Base-by-base conservation (phyloP, 2,797 vertebrate species). In the Pangasius sanitwongsei region DNA sequence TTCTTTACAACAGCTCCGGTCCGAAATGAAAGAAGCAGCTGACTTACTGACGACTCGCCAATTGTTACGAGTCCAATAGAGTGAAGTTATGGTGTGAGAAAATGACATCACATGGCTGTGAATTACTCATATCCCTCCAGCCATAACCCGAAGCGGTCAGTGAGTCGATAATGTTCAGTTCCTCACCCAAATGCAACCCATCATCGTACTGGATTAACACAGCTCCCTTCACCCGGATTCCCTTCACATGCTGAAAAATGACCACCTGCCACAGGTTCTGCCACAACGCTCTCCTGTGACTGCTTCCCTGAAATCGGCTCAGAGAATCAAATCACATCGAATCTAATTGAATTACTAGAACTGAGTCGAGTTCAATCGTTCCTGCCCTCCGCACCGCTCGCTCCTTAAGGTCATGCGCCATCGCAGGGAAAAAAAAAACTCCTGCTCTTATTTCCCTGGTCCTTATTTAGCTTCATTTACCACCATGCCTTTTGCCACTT, bases 281-380 rank as follows among this genome's bases (percentile, higher is more conserved):
- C 50, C n/a, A 16, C 77, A 1, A 44, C 15, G 4, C 28, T 34
- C 63, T 67, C 61, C 83, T 84, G 83, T n/a, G 83, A 20, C 63
- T 4, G 57, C 57, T 41, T 28, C 2, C 9, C 82, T 65, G 41
- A 63, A 83, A 83, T 59, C 11, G 9, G 34, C 78, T 25, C 78
- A 12, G 53, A n/a, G 37, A 69, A 85, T 85, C 83, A 31, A 84
- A 84, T 84, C 61, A 69, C 4, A 23, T 84, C n/a, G 3, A 34
- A 69, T 69, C 44, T 12, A 69, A 31, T 34, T 25, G n/a, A 53
- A 85, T 69, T 34, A 34, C n/a, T 50, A 53, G 13, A 53, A 84
- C 28, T 6, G 63, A 53, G 23, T 53, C 16, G 28, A 67, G 0
- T 84, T 84, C 41, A 12, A 34, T 67, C 28, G 63, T 63, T 28